Evolutionary conservation across 2,797 vertebrate species (phyloP).

Genomic region (Notolabrus celidotus): DNA sequence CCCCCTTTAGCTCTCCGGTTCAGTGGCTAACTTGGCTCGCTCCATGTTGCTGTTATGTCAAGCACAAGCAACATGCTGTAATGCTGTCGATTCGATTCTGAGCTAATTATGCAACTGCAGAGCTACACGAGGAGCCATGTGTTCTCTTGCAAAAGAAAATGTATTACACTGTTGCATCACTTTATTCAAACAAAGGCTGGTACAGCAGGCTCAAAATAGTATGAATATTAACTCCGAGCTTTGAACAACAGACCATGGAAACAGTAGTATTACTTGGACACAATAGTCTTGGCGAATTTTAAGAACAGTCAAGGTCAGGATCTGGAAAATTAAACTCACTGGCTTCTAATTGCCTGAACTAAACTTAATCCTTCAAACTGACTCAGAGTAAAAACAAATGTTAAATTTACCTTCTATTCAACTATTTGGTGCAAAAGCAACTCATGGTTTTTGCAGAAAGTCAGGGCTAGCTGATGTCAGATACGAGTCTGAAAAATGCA

Average conservation of each 20-base stretch:
- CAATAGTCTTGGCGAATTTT: neutral
- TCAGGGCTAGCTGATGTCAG: too few species aligned
- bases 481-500: too few species aligned
- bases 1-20: conserved; percentile 19
- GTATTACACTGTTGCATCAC: conserved; percentile 8
- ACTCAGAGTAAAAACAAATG: too few species aligned
- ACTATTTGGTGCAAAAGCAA: too few species aligned
- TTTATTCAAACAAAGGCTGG: neutral
- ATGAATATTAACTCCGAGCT: neutral
- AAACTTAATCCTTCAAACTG: too few species aligned
- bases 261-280: neutral
- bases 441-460: too few species aligned
- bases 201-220: neutral
- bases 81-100: conserved; percentile 19
- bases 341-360: too few species aligned
- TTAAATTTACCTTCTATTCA: too few species aligned
- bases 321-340: too few species aligned
- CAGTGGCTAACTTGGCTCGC: conserved; percentile 43
- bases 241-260: too few species aligned
- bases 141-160: neutral
- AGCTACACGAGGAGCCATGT: conserved; percentile 8
- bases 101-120: conserved; percentile 43
- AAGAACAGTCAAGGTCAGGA: neutral
- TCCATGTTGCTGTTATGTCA: conserved; percentile 42
- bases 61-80: conserved; percentile 40